Base-by-base conservation (phyloP, 2,888 invertebrate genomes). In the Myopa testacea region DNA sequence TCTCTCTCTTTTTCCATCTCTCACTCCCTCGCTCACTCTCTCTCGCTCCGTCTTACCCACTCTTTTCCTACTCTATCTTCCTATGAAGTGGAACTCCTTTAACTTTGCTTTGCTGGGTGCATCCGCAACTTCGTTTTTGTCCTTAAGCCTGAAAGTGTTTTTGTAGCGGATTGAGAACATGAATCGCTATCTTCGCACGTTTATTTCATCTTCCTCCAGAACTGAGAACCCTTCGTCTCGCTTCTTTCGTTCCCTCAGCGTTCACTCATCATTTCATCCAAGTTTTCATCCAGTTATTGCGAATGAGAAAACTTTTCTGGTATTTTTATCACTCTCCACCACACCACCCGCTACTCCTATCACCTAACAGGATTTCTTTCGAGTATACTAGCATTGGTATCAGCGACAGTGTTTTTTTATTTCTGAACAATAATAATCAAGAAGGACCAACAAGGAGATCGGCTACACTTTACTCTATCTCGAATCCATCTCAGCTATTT, bases 171-270 rank as follows among this genome's bases (percentile, higher is more conserved):
- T 6, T 45, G 0, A 10, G 10, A 45, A 45, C 10, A 45, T 10
- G 45, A 67, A 38, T 67, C 40, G 67, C 40, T 67, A 67, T 67
- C 40, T 19, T 40, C n/a, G 38, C 65, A 65, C 65, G 67, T 67
- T 67, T n/a, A 67, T 40, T 40, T 67, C n/a, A 38, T 67, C 7
- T 45, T 16, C 19, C n/a, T 63, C 8, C 12, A 16, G 14, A 26
- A 16, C 37, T 45, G 2, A 45, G 45, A 45, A 45, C 45, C 8
- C 10, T 45, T 45, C 45, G 45, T 45, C 45, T 45, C 45, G 10
- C 45, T 45, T 45, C 10, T 45, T 45, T 45, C 45, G 10, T 45
- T 45, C 45, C 7, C 10, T 45, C 45, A 8, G 1, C 45, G 10
- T 45, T 45, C 45, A 10, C 3, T 45, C 45, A 8, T 8, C 45